Evolutionary conservation across 2,888 invertebrate genomes (phyloP).

Genomic region (Pterobdella sp.): DNA sequence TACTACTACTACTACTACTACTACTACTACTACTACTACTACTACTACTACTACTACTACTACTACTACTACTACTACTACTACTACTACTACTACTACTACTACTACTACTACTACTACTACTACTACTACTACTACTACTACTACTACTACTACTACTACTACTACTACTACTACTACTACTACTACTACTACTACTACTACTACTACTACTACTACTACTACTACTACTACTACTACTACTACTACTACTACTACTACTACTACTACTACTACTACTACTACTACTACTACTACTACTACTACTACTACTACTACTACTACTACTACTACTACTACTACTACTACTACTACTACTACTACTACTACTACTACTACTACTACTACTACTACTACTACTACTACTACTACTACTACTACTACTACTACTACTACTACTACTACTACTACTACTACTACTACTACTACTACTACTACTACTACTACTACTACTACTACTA

Average conservation of each 20-base stretch:
- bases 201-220: constrained; percentile 8
- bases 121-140: constrained; percentile 17
- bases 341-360: constrained; percentile 17
- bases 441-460: constrained; percentile 7
- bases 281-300: not conserved
- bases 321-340: constrained; percentile 6
- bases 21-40: constrained; percentile 11
- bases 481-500: constrained; percentile 10
- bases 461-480: constrained; percentile 9
- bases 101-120: constrained; percentile 12
- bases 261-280: constrained; percentile 3
- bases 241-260: constrained; percentile 2
- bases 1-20: constrained; percentile 10
- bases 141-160: constrained; percentile 20
- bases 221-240: not conserved
- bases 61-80: constrained; percentile 4
- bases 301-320: constrained; percentile 4
- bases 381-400: constrained; percentile 10
- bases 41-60: not conserved
- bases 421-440: constrained; percentile 6
- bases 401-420: not conserved
- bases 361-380: constrained; percentile 11
- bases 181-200: constrained; percentile 19
- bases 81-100: constrained; percentile 8
- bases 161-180: constrained; percentile 18